Evolutionary conservation across 1,140 invertebrate genomes (phyloP), one percentile per base, ranked within the genome.

Genomic region (Drosophila albomicans): DNA sequence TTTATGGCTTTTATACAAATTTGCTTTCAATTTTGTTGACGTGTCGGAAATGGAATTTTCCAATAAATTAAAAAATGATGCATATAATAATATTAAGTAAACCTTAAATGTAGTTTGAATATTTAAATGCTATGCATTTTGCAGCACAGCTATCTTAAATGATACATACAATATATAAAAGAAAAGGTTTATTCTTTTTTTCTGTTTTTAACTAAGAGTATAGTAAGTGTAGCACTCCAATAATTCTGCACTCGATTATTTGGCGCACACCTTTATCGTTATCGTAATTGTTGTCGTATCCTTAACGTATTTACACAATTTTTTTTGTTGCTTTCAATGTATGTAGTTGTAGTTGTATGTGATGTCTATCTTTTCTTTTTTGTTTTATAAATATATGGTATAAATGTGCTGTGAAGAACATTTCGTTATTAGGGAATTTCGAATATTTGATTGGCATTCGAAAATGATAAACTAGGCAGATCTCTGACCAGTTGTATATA

Each of bases 1-100:
- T 38, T 84, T 88, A 88, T 88, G 84, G 84, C 84, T 88, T 89
- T 85, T 85, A 84, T 77, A 81, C 78, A 87, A 71, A 75, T 73
- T 87, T 79, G 66, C 56, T 35, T 46, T 30, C 49, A 69, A 49
- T 45, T 52, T 73, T 67, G 63, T 16, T 62, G 28, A 38, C 15
- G 48, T 56, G 65, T 71, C 41, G 69, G 58, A 71, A 78, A 68
- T 58, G 54, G 32, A 58, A 32, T 63, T 66, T 76, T 81, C 59
- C 57, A 82, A 88, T 84, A 88, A 88, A 89, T 84, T 78, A 56
- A 82, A 75, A 76, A 78, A 82, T 35, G n/a, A 52, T 63, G n/a
- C 30, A 48, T 48, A 64, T 65, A 25, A 54, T 20, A 11, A 51
- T 57, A 51, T 30, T 15, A 46, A 32, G 38, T 63, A 65, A 10